Evolutionary conservation across 2,888 invertebrate species (phyloP).

Genomic region (Leptinotarsa haldemani): DNA sequence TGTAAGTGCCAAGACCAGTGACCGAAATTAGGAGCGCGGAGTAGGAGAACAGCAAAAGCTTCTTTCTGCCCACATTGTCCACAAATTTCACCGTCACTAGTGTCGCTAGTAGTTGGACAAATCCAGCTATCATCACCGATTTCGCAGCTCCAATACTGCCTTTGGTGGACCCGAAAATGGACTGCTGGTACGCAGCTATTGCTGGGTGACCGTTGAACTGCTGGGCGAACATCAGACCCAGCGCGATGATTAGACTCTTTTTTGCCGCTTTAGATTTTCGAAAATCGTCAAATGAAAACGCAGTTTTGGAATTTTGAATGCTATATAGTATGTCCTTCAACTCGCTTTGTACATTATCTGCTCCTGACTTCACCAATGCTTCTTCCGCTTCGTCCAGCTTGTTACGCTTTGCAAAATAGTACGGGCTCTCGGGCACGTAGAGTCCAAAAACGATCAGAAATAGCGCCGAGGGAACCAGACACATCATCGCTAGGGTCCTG

Average conservation of each 20-base stretch:
- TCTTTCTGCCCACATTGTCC: slow-evolving; percentile 79
- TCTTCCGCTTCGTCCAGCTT: slow-evolving; percentile 71
- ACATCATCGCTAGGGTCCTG: slow-evolving; percentile 43
- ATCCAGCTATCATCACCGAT: slow-evolving; percentile 81
- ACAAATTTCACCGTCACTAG: slow-evolving; percentile 77
- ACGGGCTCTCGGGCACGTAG: slow-evolving; percentile 52
- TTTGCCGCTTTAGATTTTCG: slow-evolving; percentile 36
- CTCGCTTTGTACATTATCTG: slow-evolving; percentile 45
- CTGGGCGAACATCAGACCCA: slow-evolving; percentile 58
- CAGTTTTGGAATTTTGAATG: slow-evolving; percentile 39
- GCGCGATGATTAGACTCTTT: slow-evolving; percentile 62
- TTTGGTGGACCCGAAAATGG: slow-evolving; percentile 71
- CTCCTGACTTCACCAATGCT: slow-evolving; percentile 72
- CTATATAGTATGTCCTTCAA: slow-evolving; percentile 41
- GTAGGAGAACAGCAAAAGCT: slow-evolving; percentile 77
- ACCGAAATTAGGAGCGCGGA: slow-evolving; percentile 72
- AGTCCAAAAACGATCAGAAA: slow-evolving; percentile 48
- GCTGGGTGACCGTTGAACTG: slow-evolving; percentile 76
- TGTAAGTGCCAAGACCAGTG: slow-evolving; percentile 48
- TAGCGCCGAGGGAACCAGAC: slow-evolving; percentile 43
- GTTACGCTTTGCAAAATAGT: slow-evolving; percentile 40
- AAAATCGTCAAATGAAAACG: slow-evolving; percentile 35
- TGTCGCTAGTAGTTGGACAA: slow-evolving; percentile 79
- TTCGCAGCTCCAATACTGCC: slow-evolving; percentile 68
- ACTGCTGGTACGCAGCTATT: slow-evolving; percentile 80